phyloP scores from a whole-genome alignment of 1,140 invertebrate genomes.

The Scaptodrosophila lebanonensis region DNA sequence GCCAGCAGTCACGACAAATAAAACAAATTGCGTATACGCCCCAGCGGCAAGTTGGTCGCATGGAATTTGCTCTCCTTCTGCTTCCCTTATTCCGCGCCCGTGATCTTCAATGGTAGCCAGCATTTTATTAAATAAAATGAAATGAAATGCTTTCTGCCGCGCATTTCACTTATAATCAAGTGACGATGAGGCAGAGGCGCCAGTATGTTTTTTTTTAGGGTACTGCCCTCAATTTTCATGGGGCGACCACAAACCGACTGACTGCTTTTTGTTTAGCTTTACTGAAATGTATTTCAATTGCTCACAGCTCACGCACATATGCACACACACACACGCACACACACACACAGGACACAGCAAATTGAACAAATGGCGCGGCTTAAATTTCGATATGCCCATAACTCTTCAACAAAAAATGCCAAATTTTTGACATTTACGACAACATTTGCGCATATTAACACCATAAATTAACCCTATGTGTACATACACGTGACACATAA shows the following conservation, averaged over 20 bases:
- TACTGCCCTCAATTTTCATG: slow-evolving; percentile 7
- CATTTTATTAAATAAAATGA: slow-evolving; percentile 40
- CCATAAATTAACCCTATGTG: slow-evolving; percentile 63
- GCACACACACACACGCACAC: slow-evolving; percentile 9
- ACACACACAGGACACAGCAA: neutral
- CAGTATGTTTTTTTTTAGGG: neutral
- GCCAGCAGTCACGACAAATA: slow-evolving; percentile 36
- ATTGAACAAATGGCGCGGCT: neutral
- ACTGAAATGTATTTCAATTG: slow-evolving; percentile 28
- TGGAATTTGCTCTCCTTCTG: too few relatives aligned
- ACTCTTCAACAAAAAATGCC: slow-evolving; percentile 35
- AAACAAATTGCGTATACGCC: slow-evolving; percentile 67
- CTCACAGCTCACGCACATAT: slow-evolving; percentile 14
- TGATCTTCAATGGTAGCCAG: slow-evolving; percentile 38
- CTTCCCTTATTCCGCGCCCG: slow-evolving; percentile 15
- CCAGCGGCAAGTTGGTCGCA: slow-evolving; percentile 8
- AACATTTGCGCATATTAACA: slow-evolving; percentile 72
- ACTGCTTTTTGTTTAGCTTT: neutral
- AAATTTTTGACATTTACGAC: slow-evolving; percentile 66
- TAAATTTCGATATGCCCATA: slow-evolving; percentile 33
- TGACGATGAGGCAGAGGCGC: neutral
- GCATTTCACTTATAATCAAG: slow-evolving; percentile 18
- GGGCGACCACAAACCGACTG: neutral
- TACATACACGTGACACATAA: slow-evolving; percentile 34
- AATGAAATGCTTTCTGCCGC: slow-evolving; percentile 30